These are phyloP conservation scores for Diloba caeruleocephala DNA, from an alignment of 2,888 invertebrate genomes.

Conservation along the genomic window DNA sequence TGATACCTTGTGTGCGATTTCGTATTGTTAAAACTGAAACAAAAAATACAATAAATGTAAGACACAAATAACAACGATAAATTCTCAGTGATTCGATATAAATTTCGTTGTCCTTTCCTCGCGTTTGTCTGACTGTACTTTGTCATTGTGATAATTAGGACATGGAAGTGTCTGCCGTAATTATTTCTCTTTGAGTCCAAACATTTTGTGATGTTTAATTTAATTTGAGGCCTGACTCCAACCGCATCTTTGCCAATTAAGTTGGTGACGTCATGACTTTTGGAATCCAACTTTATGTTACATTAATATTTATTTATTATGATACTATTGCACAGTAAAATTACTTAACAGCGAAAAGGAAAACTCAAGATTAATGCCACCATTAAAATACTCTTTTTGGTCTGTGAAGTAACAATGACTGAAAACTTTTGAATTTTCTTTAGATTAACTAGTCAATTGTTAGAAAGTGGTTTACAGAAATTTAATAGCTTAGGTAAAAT, in stretches of 20 bases:
- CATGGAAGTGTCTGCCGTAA: slow-evolving; percentile 69
- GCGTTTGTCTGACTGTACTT: slow-evolving; percentile 69
- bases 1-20: no score
- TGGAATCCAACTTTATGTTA: slow-evolving; percentile 1
- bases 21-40: slow-evolving; percentile 21
- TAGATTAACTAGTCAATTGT: no score
- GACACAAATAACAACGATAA: slow-evolving; percentile 51
- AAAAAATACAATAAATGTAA: slow-evolving; percentile 44
- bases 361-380: no score
- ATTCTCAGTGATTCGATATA: slow-evolving; percentile 58
- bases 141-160: slow-evolving; percentile 80
- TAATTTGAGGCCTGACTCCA: slow-evolving; percentile 64
- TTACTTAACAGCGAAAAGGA: background rate
- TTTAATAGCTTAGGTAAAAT: no score
- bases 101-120: slow-evolving; percentile 57
- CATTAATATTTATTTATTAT: slow-evolving; percentile 9
- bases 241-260: slow-evolving; percentile 72
- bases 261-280: slow-evolving; percentile 32
- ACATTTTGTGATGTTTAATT: slow-evolving; percentile 82
- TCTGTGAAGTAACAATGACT: no score
- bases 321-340: background rate
- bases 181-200: slow-evolving; percentile 78
- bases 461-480: no score
- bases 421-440: no score
- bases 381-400: no score